Conservation (phyloP, 2,888 invertebrate genomes). For the Xestia sexstrigata region DNA sequence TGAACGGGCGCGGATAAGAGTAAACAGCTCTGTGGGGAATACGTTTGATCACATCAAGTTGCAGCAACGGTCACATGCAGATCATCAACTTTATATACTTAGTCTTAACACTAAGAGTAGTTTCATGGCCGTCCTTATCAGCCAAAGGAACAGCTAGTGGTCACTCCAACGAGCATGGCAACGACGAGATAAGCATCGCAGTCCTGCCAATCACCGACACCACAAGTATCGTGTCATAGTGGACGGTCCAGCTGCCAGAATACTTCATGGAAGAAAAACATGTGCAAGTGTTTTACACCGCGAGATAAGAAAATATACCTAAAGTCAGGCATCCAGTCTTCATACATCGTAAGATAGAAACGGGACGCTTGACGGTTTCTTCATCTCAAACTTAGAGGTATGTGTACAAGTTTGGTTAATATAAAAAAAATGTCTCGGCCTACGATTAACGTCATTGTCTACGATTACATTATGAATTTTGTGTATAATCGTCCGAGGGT, state of each 20-base stretch:
- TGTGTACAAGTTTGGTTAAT: conserved; percentile 6
- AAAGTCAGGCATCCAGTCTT: conserved; percentile 31
- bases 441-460: background rate
- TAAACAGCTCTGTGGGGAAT: background rate
- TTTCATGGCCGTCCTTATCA: background rate
- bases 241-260: background rate
- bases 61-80: background rate
- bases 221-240: background rate
- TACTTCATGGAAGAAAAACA: background rate
- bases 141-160: background rate
- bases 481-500: too few relatives aligned
- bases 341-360: conserved; percentile 21
- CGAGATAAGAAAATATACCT: conserved; percentile 10
- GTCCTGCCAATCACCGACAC: background rate
- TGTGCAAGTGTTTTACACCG: background rate
- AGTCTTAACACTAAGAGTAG: background rate
- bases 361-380: conserved; percentile 33
- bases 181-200: background rate
- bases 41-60: background rate
- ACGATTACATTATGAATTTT: background rate
- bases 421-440: background rate
- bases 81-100: background rate
- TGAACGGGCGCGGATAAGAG: background rate
- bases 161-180: background rate
- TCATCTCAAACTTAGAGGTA: conserved; percentile 30